phyloP scores from a whole-genome alignment of 92 coral and sea anemone species.

The Epizoanthus rinbou region DNA sequence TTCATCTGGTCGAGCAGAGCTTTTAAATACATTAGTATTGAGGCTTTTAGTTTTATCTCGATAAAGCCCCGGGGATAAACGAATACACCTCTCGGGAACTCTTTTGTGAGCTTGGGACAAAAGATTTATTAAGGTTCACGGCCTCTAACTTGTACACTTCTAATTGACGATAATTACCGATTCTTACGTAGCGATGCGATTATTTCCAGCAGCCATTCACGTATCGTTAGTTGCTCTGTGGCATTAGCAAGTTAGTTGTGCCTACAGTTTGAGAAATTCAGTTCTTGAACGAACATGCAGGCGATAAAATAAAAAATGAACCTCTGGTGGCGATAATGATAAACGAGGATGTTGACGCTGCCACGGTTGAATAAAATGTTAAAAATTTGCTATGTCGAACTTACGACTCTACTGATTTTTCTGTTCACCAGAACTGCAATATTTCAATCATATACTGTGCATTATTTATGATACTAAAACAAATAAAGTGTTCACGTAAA shows the following conservation, averaged over 20 bases:
- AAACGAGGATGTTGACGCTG: no score
- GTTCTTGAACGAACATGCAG: no score
- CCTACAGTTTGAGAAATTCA: no score
- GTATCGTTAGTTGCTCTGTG: background rate
- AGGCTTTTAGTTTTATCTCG: slow-evolving; percentile 1
- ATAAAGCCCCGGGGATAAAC: slow-evolving; percentile 29
- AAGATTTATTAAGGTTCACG: slow-evolving; percentile 13
- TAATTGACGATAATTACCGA: slow-evolving; percentile 35
- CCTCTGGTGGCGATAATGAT: no score
- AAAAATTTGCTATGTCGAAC: no score
- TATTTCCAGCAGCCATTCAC: slow-evolving; percentile 13
- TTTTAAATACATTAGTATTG: slow-evolving; percentile 21
- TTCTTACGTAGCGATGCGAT: slow-evolving; percentile 20
- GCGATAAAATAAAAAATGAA: no score
- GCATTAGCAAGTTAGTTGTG: background rate
- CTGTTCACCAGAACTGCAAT: no score
- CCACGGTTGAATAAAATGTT: no score
- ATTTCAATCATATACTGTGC: no score
- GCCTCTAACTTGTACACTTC: slow-evolving; percentile 15
- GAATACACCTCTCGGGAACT: background rate
- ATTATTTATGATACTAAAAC: no score
- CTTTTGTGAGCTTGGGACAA: slow-evolving; percentile 30
- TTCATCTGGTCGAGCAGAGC: slow-evolving; percentile 10
- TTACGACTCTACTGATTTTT: no score
- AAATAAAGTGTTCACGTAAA: no score